Percentiles rank a stretch among this genome's conserved stretches.
phyloP scores from a whole-genome alignment of 2,888 invertebrate species.

The Eristalis tenax region DNA sequence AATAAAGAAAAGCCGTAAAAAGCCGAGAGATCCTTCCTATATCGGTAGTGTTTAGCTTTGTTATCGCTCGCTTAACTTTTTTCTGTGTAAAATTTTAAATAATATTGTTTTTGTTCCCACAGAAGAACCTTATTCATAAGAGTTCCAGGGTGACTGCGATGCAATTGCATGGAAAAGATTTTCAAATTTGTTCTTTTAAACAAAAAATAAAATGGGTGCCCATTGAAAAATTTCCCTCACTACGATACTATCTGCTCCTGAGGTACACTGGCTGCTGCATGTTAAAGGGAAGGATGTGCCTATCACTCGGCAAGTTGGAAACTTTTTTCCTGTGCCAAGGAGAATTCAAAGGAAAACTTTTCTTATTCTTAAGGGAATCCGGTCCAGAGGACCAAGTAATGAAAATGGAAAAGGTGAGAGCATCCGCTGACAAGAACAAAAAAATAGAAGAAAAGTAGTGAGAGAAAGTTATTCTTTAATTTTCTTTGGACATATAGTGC shows the following conservation, averaged over 20 bases:
- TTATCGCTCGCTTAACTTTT: slow-evolving; percentile 53
- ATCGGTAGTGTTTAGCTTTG: slow-evolving; percentile 43
- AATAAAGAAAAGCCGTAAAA: slow-evolving; percentile 12
- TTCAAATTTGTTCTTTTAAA: slow-evolving; percentile 37
- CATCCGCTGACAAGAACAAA: slow-evolving; percentile 22
- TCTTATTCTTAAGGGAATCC: slow-evolving; percentile 31
- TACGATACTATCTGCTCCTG: slow-evolving; percentile 38
- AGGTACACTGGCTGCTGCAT: not conserved
- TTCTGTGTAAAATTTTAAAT: slow-evolving; percentile 33
- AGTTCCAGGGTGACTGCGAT: slow-evolving; percentile 64
- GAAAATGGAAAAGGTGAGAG: slow-evolving; percentile 60
- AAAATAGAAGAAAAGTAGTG: not conserved
- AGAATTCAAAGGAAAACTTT: slow-evolving; percentile 45
- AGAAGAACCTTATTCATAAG: slow-evolving; percentile 56
- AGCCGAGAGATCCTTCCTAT: not conserved
- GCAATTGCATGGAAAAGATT: slow-evolving; percentile 70
- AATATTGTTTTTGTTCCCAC: slow-evolving; percentile 33
- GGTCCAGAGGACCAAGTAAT: slow-evolving; percentile 46
- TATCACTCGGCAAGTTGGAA: slow-evolving; percentile 65
- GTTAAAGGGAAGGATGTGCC: slow-evolving; percentile 14
- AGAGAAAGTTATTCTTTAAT: slow-evolving; percentile 43
- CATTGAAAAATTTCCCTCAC: slow-evolving; percentile 30
- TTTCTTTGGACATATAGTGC: slow-evolving; percentile 35
- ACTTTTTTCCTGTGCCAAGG: slow-evolving; percentile 47
- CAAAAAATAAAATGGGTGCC: slow-evolving; percentile 31